Conservation (phyloP, 2,797 vertebrate genomes). For the Galago senegalensis region DNA sequence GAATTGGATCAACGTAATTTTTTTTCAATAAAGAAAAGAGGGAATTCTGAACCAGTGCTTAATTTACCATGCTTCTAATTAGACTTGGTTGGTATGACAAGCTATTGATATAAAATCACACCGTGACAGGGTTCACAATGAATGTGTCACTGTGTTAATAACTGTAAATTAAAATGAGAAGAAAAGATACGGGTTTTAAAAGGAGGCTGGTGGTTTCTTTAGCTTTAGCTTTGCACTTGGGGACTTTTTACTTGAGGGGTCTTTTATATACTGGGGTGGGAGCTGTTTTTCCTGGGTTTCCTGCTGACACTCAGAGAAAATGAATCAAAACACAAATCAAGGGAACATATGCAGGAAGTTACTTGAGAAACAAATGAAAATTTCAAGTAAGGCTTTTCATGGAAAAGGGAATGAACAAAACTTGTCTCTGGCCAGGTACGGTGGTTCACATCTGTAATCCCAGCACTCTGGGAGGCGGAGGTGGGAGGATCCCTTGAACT, state of each 20-base stretch:
- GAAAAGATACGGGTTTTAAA: not conserved
- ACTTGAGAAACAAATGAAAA: not conserved
- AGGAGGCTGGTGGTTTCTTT: not conserved
- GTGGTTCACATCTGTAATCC: no score
- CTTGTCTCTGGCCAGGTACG: not conserved
- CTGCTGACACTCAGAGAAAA: not conserved
- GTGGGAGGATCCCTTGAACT: no score
- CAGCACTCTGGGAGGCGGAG: no score
- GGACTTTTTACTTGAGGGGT: not conserved
- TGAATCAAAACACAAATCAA: conserved; percentile 2
- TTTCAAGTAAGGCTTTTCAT: not conserved
- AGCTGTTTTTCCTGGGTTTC: not conserved
- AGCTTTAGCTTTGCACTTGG: not conserved
- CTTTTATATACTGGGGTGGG: not conserved
- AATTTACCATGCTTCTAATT: conserved; percentile 31
- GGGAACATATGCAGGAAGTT: not conserved
- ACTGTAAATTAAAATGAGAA: not conserved
- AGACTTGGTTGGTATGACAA: not conserved
- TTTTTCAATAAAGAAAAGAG: conserved; percentile 56
- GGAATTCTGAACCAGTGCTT: conserved; percentile 33
- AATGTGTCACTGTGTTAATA: not conserved
- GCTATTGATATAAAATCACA: not conserved
- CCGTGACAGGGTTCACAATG: not conserved
- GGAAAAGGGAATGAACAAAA: not conserved
- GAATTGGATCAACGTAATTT: not conserved